A percentile compares a stretch with the other conserved stretches of the same genome.
These are phyloP conservation scores for Jacana jacana DNA, from an alignment of 2,113 vertebrate species.

Conservation along the genomic window DNA sequence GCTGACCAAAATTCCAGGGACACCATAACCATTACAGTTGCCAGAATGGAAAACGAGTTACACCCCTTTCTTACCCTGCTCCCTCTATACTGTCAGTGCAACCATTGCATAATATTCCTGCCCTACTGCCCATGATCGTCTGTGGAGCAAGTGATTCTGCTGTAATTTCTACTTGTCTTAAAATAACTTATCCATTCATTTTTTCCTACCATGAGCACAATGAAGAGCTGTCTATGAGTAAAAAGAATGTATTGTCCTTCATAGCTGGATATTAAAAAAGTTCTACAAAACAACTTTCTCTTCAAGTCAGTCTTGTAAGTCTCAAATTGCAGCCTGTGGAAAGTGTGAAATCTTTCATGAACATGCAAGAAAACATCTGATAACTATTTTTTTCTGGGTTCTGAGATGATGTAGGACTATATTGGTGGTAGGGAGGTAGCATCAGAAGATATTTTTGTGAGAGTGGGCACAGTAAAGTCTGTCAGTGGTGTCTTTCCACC, in stretches of 20 bases:
- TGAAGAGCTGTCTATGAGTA: neutral
- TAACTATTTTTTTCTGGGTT: neutral
- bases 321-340: neutral
- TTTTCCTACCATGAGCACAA: neutral
- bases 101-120: neutral
- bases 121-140: fast-evolving
- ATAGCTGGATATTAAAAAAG: neutral
- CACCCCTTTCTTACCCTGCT: neutral
- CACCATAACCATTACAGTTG: neutral
- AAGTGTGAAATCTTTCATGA: neutral
- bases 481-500: neutral
- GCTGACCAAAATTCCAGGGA: neutral
- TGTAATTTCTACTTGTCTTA: neutral
- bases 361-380: neutral
- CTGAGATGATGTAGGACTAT: neutral
- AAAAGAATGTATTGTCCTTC: neutral
- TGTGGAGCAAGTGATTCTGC: neutral
- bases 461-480: neutral
- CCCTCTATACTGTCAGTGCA: neutral
- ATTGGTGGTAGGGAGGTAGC: neutral
- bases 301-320: neutral
- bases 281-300: neutral
- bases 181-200: neutral
- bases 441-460: neutral
- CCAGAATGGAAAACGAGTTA: neutral